A percentile compares a stretch with the other conserved stretches of the same genome.
Conservation (phyloP, 1,140 invertebrate genomes). For the Formica exsecta region DNA sequence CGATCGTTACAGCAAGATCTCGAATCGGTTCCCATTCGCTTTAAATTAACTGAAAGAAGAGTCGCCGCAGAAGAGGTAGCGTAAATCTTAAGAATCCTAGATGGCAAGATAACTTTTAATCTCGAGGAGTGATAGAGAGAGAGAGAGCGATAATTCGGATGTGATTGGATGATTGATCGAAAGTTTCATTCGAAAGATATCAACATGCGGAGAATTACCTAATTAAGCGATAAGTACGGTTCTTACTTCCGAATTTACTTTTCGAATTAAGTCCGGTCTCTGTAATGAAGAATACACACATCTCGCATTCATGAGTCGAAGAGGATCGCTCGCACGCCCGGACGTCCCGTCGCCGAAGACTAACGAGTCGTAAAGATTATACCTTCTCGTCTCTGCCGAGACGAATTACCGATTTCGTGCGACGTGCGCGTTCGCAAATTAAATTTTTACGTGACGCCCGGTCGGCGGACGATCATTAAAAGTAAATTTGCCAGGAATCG, state of each 20-base stretch:
- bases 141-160: constrained; percentile 75
- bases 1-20: constrained; percentile 68
- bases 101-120: constrained; percentile 81
- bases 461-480: constrained; percentile 68
- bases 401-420: constrained; percentile 69
- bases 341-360: constrained; percentile 65
- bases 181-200: constrained; percentile 69
- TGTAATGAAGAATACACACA: constrained; percentile 11
- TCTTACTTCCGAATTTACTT: constrained; percentile 21
- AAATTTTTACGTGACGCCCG: constrained; percentile 75
- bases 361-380: constrained; percentile 42
- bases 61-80: constrained; percentile 63
- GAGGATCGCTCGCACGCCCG: background rate
- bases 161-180: constrained; percentile 73
- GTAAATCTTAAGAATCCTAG: constrained; percentile 78
- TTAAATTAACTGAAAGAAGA: constrained; percentile 77
- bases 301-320: background rate
- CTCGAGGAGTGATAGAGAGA: constrained; percentile 75
- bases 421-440: constrained; percentile 65
- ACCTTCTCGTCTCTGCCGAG: constrained; percentile 54
- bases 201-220: constrained; percentile 70
- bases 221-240: constrained; percentile 68
- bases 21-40: constrained; percentile 55
- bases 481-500: constrained; percentile 72
- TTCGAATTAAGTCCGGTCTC: constrained; percentile 38